Conservation (phyloP, 1,140 invertebrate species). For the Proctacanthus coquilletti region DNA sequence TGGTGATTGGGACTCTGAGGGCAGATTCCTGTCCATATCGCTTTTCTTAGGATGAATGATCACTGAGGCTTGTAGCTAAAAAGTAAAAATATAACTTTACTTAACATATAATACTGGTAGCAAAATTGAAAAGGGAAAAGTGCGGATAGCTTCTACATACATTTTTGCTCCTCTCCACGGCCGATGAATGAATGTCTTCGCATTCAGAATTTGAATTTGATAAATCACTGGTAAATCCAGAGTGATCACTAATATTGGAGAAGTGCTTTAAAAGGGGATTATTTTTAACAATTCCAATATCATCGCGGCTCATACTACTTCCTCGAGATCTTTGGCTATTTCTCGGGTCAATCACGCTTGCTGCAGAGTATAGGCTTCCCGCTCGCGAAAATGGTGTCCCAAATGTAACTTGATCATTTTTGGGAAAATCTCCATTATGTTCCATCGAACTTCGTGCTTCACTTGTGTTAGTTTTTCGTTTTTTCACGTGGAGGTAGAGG, state of each 20-base stretch:
- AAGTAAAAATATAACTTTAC: slow-evolving; percentile 11
- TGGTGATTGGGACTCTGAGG: slow-evolving; percentile 15
- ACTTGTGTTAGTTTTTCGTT: slow-evolving; percentile 26
- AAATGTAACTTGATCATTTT: slow-evolving; percentile 28
- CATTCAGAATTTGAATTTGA: slow-evolving; percentile 29
- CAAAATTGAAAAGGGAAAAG: too few relatives aligned
- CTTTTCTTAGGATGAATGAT: slow-evolving; percentile 42
- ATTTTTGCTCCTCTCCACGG: slow-evolving; percentile 21
- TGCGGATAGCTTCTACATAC: slow-evolving; percentile 5
- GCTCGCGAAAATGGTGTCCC: slow-evolving; percentile 19
- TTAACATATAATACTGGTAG: too few relatives aligned
- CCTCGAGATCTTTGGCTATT: slow-evolving; percentile 14
- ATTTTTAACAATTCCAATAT: slow-evolving; percentile 47
- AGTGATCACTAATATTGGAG: slow-evolving; percentile 34
- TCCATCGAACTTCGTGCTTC: slow-evolving; percentile 18
- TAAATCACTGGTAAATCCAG: slow-evolving; percentile 28
- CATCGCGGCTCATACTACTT: slow-evolving; percentile 12
- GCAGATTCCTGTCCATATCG: slow-evolving; percentile 15
- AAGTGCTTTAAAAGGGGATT: slow-evolving; percentile 58
- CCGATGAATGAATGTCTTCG: slow-evolving; percentile 15
- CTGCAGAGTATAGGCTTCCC: slow-evolving; percentile 22
- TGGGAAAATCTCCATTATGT: slow-evolving; percentile 25
- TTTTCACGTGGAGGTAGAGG: slow-evolving; percentile 57
- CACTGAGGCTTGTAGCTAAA: slow-evolving; percentile 47
- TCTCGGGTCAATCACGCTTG: slow-evolving; percentile 13